Percentiles rank a stretch among this genome's conserved stretches.
Evolutionary conservation across 2,888 invertebrate genomes (phyloP).

Genomic region (Onchidella celtica): DNA sequence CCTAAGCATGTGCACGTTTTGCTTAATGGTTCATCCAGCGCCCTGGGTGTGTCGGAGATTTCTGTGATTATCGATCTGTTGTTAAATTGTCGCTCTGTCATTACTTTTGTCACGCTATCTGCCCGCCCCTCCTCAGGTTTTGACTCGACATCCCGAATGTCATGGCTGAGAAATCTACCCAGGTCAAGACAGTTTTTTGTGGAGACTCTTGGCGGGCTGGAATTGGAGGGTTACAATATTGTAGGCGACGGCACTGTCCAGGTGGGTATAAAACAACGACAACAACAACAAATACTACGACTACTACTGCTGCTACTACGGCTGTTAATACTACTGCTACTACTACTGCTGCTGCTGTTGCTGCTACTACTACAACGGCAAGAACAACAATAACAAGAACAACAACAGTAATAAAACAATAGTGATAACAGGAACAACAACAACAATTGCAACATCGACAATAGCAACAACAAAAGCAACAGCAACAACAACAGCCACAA

Average conservation of each 20-base stretch:
- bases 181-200: slow-evolving; percentile 73
- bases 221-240: slow-evolving; percentile 84
- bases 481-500: neutral
- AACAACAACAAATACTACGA: neutral
- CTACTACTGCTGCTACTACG: neutral
- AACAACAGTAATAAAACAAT: no score
- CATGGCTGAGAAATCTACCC: slow-evolving; percentile 80
- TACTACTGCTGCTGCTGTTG: neutral
- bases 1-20: no score
- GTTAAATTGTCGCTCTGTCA: neutral
- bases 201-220: slow-evolving; percentile 66
- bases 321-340: neutral
- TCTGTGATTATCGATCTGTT: no score
- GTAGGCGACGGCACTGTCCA: slow-evolving; percentile 80
- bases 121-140: slow-evolving; percentile 80
- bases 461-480: neutral
- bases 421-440: neutral
- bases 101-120: neutral
- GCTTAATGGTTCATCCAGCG: no score
- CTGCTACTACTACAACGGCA: neutral
- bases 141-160: slow-evolving; percentile 92
- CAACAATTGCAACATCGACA: neutral
- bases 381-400: neutral
- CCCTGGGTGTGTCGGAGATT: no score
- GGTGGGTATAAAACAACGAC: slow-evolving; percentile 13